Conservation (phyloP, 1,140 invertebrate genomes). For the Eumeta japonica region DNA sequence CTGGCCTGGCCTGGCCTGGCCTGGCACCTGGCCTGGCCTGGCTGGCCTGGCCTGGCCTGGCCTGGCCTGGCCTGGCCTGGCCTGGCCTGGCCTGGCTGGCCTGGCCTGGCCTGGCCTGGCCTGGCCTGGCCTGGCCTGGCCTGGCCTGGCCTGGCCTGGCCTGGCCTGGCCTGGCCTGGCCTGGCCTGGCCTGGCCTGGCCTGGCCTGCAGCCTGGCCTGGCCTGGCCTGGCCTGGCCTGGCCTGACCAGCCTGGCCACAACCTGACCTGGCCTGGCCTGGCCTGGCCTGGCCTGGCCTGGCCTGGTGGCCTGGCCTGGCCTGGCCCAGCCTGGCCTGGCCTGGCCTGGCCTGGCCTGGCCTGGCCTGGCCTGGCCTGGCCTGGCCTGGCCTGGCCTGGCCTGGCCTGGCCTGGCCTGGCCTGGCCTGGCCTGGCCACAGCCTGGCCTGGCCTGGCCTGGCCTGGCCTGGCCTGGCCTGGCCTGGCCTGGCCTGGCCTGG, state of each 20-base stretch:
- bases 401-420: neutral
- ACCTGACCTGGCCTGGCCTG: slow-evolving; percentile 12
- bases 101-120: slow-evolving; percentile 1
- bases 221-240: neutral
- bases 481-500: slow-evolving; percentile 3
- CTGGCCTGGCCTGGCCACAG: too few species aligned
- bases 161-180: slow-evolving; percentile 1
- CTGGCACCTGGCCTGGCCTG: too few species aligned
- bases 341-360: neutral
- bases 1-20: too few species aligned
- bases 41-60: slow-evolving; percentile 1
- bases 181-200: slow-evolving; percentile 1
- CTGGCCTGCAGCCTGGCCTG: too few species aligned
- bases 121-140: slow-evolving; percentile 2
- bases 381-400: neutral
- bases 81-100: too few species aligned
- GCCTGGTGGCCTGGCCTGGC: neutral
- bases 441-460: slow-evolving; percentile 1
- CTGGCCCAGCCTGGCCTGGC: neutral
- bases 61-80: slow-evolving; percentile 1
- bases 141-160: slow-evolving; percentile 2
- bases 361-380: neutral
- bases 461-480: slow-evolving; percentile 3
- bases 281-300: slow-evolving; percentile 3
- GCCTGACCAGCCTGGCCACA: neutral